phyloP scores from a whole-genome alignment of 2,797 vertebrate species.

The Oreonectes daqikongensis region DNA sequence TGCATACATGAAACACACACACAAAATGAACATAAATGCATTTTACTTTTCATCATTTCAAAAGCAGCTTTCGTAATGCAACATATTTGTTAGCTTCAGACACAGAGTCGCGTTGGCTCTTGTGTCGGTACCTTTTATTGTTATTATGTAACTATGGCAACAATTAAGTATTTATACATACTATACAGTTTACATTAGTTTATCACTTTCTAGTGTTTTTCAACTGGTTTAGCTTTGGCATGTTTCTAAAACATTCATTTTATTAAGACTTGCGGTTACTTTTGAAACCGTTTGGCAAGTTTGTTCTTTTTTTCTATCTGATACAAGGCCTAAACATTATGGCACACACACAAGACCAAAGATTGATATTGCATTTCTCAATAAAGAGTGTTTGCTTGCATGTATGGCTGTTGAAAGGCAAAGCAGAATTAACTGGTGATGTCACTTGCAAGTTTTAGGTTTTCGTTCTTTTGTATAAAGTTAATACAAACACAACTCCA shows the following conservation, averaged over 20 bases:
- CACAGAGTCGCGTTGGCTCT: conserved; percentile 14
- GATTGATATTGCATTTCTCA: conserved; percentile 57
- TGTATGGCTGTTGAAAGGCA: conserved; percentile 67
- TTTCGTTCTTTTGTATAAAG: neutral
- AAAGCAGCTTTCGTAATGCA: conserved; percentile 52
- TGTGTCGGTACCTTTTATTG: conserved; percentile 46
- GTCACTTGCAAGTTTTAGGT: conserved; percentile 52
- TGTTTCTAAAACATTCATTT: conserved; percentile 49
- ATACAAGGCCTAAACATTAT: conserved; percentile 35
- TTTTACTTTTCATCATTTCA: conserved; percentile 7
- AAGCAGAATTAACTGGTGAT: conserved; percentile 67
- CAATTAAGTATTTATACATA: conserved; percentile 49
- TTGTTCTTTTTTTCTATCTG: conserved; percentile 6
- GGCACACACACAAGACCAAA: conserved; percentile 72
- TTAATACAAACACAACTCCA: conserved; percentile 61
- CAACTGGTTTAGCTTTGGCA: conserved; percentile 53
- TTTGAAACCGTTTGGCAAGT: conserved; percentile 9
- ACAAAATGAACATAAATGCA: neutral
- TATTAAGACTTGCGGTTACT: neutral
- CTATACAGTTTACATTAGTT: conserved; percentile 43
- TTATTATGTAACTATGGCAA: conserved; percentile 44
- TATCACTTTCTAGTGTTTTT: conserved; percentile 43
- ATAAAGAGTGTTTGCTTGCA: conserved; percentile 55
- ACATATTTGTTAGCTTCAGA: conserved; percentile 44
- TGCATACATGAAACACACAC: neutral